Conservation (phyloP, 2,888 invertebrate species). For the Pristionchus fissidentatus region DNA sequence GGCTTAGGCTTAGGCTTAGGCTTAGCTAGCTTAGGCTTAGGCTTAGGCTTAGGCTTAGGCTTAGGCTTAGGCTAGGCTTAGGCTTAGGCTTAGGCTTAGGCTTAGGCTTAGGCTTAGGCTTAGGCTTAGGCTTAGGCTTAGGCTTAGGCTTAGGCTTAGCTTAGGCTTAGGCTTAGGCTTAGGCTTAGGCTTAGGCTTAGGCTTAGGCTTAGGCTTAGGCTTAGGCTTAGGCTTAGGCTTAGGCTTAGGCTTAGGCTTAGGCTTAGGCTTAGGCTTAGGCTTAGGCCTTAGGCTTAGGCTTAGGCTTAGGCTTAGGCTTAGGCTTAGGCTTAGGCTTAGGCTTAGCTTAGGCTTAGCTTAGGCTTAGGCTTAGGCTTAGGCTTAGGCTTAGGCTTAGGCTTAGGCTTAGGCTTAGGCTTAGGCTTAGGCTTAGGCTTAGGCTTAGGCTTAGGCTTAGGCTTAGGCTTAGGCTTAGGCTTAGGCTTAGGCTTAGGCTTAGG, state of each 20-base stretch:
- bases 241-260: conserved; percentile 51
- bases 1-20: conserved; percentile 20
- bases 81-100: conserved; percentile 3
- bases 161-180: conserved; percentile 51
- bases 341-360: conserved; percentile 51
- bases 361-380: conserved; percentile 51
- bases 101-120: conserved; percentile 50
- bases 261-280: conserved; percentile 51
- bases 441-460: conserved; percentile 51
- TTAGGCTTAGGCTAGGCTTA: conserved; percentile 9
- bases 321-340: conserved; percentile 51
- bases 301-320: conserved; percentile 51
- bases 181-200: conserved; percentile 52
- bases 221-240: conserved; percentile 52
- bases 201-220: conserved; percentile 53
- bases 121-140: conserved; percentile 52
- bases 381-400: conserved; percentile 52
- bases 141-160: conserved; percentile 52
- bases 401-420: conserved; percentile 50
- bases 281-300: conserved; percentile 52
- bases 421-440: conserved; percentile 51
- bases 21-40: conserved; percentile 17
- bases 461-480: conserved; percentile 51
- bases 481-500: conserved; percentile 51
- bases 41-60: conserved; percentile 31